Percentiles rank a stretch among this genome's conserved stretches.
Conservation (phyloP, 2,113 vertebrate species). For the Odontophorus gujanensis region DNA sequence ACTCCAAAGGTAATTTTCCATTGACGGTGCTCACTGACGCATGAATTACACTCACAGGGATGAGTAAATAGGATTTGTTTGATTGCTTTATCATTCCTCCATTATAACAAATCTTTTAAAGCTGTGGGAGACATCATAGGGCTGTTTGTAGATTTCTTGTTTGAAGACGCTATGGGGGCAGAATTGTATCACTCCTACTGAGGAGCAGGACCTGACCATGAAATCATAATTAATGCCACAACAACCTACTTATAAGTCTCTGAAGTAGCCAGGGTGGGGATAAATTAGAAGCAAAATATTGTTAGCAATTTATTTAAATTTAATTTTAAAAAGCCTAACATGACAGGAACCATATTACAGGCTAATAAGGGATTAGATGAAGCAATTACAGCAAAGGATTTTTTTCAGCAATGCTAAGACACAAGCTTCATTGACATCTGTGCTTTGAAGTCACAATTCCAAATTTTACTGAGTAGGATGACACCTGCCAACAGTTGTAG, state of each 20-base stretch:
- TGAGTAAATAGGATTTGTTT: slow-evolving; percentile 60
- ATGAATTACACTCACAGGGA: slow-evolving; percentile 64
- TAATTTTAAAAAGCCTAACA: slow-evolving; percentile 27
- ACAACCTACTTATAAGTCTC: slow-evolving; percentile 79
- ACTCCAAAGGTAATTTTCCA: slow-evolving; percentile 61
- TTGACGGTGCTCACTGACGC: background rate
- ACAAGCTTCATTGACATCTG: background rate
- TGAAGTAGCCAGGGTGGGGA: slow-evolving; percentile 19
- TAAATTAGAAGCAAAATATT: slow-evolving; percentile 53
- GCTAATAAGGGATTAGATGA: slow-evolving; percentile 53
- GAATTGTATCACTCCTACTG: slow-evolving; percentile 34
- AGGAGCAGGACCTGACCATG: slow-evolving; percentile 55
- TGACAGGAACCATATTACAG: slow-evolving; percentile 34
- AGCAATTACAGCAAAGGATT: slow-evolving; percentile 10
- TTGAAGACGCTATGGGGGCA: slow-evolving; percentile 50
- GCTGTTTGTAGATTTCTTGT: slow-evolving; percentile 61
- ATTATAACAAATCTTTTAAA: slow-evolving; percentile 59
- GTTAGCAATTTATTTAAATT: slow-evolving; percentile 66
- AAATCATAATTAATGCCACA: slow-evolving; percentile 84
- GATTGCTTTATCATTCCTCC: slow-evolving; percentile 69
- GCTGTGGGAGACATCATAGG: slow-evolving; percentile 45
- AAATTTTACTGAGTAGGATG: background rate
- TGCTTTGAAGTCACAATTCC: background rate
- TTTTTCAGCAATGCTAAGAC: background rate
- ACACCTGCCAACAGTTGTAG: background rate